Base-by-base conservation (phyloP, 2,113 vertebrate species). In the Macrotis lagotis region DNA sequence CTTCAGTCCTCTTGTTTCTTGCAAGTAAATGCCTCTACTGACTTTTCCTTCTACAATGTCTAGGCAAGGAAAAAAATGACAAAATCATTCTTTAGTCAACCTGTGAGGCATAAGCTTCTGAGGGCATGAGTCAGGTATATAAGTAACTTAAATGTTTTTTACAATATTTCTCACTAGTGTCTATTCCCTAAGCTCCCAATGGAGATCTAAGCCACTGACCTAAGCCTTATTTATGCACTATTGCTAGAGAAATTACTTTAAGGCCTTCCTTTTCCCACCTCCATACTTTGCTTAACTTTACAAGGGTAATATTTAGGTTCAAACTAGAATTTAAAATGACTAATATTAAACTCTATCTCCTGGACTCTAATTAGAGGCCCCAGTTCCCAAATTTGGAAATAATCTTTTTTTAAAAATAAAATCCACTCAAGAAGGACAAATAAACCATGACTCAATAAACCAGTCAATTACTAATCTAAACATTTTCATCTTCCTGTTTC, bases 41-140 rank as follows among this genome's bases (percentile, higher is more conserved):
- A 99, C 99, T 97, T 99, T 99, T 59, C 99, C 99, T 98, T 99
- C 99, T 90, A 99, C 98, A 94, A 99, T 99, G 92, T 99, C 99
- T 99, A 95, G 50, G 96, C 48, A 25, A 96, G 53, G 51, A 31
- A 66, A 95, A 95, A 90, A 96, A 96, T 2, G 28, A 95, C 93
- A 88, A 91, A 0, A 37, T 25, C 50, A 4, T 44, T 96, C 49
- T 51, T 95, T 12, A 97, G 92, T 0, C 10, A 48, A 55, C 44
- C 3, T 2, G 5, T 0, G 11, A 9, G 25, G 5, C 9, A 28
- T 48, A 90, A 44, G 3, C 10, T n/a, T 1, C 25, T 4, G 0
- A 24, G 89, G 92, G 90, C 0, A 2, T 0, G 0, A 1, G 0
- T 48, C 59, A 26, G 14, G 6, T 0, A 2, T 19, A 31, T 4